Evolutionary conservation across 2,797 vertebrate genomes (phyloP).

Genomic region (Hozukius guyotensis): DNA sequence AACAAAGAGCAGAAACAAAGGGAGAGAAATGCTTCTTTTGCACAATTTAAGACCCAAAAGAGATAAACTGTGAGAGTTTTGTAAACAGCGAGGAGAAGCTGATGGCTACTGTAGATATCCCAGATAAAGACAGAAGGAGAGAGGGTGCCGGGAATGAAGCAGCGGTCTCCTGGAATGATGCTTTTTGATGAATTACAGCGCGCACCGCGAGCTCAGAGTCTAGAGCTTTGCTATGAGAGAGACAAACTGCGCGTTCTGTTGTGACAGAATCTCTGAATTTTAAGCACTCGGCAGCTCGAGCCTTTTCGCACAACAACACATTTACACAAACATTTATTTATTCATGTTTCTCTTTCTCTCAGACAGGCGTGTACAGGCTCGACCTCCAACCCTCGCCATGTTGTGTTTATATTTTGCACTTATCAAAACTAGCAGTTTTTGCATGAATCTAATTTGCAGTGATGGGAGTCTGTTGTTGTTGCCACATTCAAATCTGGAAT

Average conservation of each 20-base stretch:
- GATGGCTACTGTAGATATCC: constrained; percentile 68
- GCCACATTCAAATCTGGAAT: constrained; percentile 22
- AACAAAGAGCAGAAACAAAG: constrained; percentile 59
- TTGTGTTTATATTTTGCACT: constrained; percentile 52
- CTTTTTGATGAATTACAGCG: constrained; percentile 67
- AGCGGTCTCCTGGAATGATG: constrained; percentile 54
- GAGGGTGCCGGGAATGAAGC: constrained; percentile 36
- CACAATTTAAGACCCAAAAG: constrained; percentile 73
- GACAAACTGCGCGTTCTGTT: constrained; percentile 45
- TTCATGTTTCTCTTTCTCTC: constrained; percentile 55
- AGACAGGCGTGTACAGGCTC: constrained; percentile 28
- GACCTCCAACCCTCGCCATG: constrained; percentile 35
- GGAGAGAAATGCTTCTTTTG: constrained; percentile 62
- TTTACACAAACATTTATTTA: constrained; percentile 66
- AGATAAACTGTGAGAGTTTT: constrained; percentile 70
- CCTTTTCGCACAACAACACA: constrained; percentile 34
- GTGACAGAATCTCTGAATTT: constrained; percentile 65
- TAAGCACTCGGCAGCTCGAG: constrained; percentile 32
- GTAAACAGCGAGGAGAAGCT: constrained; percentile 69
- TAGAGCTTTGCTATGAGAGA: constrained; percentile 28
- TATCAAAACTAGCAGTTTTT: constrained; percentile 55
- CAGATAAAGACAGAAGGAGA: constrained; percentile 51
- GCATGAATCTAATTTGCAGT: constrained; percentile 53
- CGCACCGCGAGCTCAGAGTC: constrained; percentile 30
- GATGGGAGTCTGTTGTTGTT: constrained; percentile 40